Base-by-base conservation (phyloP, 2,888 invertebrate genomes). In the Drepanosiphum platanoidis region DNA sequence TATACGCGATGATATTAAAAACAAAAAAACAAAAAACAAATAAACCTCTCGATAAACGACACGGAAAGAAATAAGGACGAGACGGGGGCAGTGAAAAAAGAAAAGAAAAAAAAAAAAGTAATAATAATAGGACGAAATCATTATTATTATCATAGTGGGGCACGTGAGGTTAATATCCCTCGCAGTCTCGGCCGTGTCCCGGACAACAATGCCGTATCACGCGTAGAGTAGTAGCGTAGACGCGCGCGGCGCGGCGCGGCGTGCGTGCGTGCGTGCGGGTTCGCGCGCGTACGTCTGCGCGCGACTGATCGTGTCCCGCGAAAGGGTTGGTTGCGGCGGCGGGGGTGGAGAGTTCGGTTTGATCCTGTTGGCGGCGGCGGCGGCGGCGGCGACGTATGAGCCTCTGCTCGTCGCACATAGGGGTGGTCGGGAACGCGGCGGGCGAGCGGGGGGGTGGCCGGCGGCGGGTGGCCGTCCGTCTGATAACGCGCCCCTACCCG, bases 401-500 rank as follows among this genome's bases (percentile, higher is more conserved):
- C 78, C 22, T 78, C 30, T 39, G 39, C 18, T 9, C n/a, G 64
- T 36, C 8, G 27, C 27, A 42, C 18, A 80, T 68, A 68, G 15
- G 34, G 46, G 68, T 46, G 80, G 80, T 80, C 46, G 80, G 80
- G 34, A 52, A 68, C 68, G 70, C 64, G 4, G 71, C 13, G 13
- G 86, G 72, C 15, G 32, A 5, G 68, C 13, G 68, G 72, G 52
- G 46, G 86, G 39, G 83, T 81, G 39, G 86, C 70, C 84, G 82
- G 83, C 74, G 18, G 75, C n/a, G 34, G 46, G 52, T 11, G 30
- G 58, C 71, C 36, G 64, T 82, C 61, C 82, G 72, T 82, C 80
- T 75, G 74, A 83, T 70, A 68, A 86, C 66, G 58, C 79, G 87
- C 87, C 87, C 87, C 87, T 87, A 86, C 84, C 87, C 87, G 66